A percentile compares a stretch with the other conserved stretches of the same genome.
Conservation (phyloP, 2,113 vertebrate genomes). For the Pterocles burchelli region DNA sequence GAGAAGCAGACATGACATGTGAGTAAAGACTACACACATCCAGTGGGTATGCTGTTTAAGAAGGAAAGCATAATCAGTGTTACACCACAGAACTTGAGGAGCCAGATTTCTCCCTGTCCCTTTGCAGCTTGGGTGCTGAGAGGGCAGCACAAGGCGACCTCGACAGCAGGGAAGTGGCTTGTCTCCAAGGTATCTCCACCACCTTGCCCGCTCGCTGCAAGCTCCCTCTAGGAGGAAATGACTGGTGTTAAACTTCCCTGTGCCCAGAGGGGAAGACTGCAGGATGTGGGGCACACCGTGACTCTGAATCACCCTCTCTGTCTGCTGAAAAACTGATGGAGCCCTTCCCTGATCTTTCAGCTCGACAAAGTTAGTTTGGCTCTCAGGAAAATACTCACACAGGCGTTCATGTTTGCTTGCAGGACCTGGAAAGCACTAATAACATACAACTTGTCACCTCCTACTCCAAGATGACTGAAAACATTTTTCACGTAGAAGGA, state of each 20-base stretch:
- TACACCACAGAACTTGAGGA: accelerated
- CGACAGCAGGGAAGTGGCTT: not conserved
- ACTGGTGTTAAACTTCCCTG: not conserved
- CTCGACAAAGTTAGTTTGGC: not conserved
- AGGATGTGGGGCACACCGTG: accelerated
- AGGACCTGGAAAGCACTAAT: constrained; percentile 67
- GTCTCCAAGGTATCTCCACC: not conserved
- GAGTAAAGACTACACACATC: not conserved
- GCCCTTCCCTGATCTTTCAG: not conserved
- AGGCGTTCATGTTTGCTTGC: constrained; percentile 48
- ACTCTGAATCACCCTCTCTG: not conserved
- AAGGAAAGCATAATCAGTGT: not conserved
- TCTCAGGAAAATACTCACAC: constrained; percentile 71
- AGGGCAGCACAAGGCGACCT: not conserved
- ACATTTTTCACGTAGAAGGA: constrained; percentile 76
- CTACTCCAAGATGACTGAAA: constrained; percentile 48
- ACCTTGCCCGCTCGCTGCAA: not conserved
- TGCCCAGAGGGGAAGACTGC: not conserved
- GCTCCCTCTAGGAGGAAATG: not conserved
- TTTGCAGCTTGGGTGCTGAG: not conserved
- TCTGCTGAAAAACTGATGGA: not conserved
- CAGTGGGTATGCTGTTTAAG: not conserved
- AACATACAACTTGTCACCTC: constrained; percentile 22
- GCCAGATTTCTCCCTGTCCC: not conserved
- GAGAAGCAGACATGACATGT: not conserved